Percentiles rank a stretch among this genome's conserved stretches.
These are phyloP conservation scores for Phataginus tetradactyla DNA, from an alignment of 2,797 vertebrate genomes.

Conservation along the genomic window DNA sequence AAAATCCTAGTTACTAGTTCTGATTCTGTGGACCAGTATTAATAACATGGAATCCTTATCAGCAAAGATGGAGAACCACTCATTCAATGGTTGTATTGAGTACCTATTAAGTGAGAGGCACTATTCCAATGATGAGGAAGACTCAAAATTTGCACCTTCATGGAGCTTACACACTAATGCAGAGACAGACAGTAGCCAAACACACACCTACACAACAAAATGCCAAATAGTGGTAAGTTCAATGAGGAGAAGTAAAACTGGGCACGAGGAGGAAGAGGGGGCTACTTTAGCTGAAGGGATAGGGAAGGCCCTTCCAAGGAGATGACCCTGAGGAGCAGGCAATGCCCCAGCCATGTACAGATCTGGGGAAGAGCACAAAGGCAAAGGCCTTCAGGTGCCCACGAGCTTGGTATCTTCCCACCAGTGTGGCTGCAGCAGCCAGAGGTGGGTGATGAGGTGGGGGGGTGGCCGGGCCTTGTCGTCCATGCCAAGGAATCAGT, in stretches of 20 bases:
- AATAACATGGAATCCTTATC: neutral
- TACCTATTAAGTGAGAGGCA: neutral
- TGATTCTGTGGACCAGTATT: neutral
- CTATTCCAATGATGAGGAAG: neutral
- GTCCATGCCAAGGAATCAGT: neutral
- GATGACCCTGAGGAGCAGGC: neutral
- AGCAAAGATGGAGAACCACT: neutral
- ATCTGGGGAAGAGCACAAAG: neutral
- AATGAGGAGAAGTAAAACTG: neutral
- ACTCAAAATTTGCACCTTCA: neutral
- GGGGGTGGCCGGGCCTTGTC: neutral
- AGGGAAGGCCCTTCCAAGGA: neutral
- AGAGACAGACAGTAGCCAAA: neutral
- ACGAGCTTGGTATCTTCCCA: neutral
- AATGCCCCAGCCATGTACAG: neutral
- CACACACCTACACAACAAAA: neutral
- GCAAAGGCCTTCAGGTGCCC: neutral
- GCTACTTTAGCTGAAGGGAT: neutral
- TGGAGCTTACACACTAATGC: neutral
- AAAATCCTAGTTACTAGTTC: neutral
- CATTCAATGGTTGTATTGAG: neutral
- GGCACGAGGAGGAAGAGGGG: neutral
- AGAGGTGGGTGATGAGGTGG: neutral
- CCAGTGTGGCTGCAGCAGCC: neutral
- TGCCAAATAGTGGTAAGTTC: neutral